A percentile compares a stretch with the other conserved stretches of the same genome.
Evolutionary conservation across 2,797 vertebrate species (phyloP).

Genomic region (Channallabes apus): DNA sequence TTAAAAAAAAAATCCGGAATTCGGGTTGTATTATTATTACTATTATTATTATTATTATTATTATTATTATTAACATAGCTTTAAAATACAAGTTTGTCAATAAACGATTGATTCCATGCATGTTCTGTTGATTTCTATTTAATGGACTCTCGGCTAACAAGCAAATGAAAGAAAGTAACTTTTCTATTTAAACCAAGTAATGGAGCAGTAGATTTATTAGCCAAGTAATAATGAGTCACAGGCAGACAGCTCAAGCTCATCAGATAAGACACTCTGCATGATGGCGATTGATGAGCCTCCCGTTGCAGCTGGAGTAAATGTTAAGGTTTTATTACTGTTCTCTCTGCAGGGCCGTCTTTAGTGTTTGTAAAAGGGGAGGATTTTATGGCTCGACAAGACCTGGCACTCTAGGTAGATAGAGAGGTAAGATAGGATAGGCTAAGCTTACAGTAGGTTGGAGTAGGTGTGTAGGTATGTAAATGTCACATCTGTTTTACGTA

Average conservation of each 20-base stretch:
- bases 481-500: background rate
- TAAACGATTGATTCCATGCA: background rate
- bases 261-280: constrained; percentile 2
- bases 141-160: background rate
- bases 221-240: constrained; percentile 49
- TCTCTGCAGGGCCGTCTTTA: constrained; percentile 52
- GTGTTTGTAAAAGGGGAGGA: constrained; percentile 48
- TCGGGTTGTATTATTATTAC: background rate
- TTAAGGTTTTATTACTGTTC: constrained; percentile 46
- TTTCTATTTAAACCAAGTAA: constrained; percentile 65
- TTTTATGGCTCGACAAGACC: constrained; percentile 31
- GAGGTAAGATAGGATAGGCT: background rate
- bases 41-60: too few relatives aligned
- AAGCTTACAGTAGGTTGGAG: too few relatives aligned
- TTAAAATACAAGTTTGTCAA: background rate
- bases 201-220: constrained; percentile 62
- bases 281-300: constrained; percentile 25
- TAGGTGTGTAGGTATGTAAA: background rate
- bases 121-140: background rate
- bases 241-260: constrained; percentile 51
- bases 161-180: background rate
- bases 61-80: background rate
- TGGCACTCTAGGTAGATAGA: background rate
- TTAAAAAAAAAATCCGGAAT: too few relatives aligned
- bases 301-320: constrained; percentile 45